A percentile compares a stretch with the other conserved stretches of the same genome.
phyloP scores from a whole-genome alignment of 2,888 invertebrate species.

The Anthophora plumipes region DNA sequence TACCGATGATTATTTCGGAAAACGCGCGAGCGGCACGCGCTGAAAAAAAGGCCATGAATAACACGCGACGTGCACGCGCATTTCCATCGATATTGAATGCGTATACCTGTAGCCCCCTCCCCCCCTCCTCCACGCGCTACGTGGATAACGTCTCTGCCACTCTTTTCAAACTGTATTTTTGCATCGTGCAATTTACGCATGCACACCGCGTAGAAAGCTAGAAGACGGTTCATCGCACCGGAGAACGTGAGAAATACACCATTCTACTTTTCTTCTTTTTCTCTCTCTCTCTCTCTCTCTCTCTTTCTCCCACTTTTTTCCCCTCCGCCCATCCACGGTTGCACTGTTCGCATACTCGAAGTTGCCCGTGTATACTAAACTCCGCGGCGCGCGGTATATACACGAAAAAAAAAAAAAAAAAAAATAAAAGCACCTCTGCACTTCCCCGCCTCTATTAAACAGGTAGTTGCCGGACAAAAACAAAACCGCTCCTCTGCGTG shows the following conservation, averaged over 20 bases:
- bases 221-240: constrained; percentile 60
- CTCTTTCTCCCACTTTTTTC: background rate
- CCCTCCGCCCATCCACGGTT: background rate
- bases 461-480: constrained; percentile 52
- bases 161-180: constrained; percentile 18
- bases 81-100: constrained; percentile 26
- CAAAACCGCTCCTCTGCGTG: constrained; percentile 25
- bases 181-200: constrained; percentile 47
- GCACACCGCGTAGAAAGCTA: constrained; percentile 49
- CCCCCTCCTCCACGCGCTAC: too few species aligned
- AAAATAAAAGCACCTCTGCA: constrained; percentile 41
- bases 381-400: background rate
- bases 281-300: background rate
- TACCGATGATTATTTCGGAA: constrained; percentile 15
- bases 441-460: constrained; percentile 52
- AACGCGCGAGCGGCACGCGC: background rate
- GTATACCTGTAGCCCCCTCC: too few species aligned
- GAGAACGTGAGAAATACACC: constrained; percentile 59
- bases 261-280: constrained; percentile 38
- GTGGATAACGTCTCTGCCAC: constrained; percentile 18
- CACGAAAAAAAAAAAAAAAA: constrained; percentile 33
- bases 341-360: constrained; percentile 18
- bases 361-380: constrained; percentile 24
- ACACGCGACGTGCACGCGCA: constrained; percentile 7
- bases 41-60: constrained; percentile 7